Evolutionary conservation across 2,113 vertebrate species (phyloP).

Genomic region (Parus major): DNA sequence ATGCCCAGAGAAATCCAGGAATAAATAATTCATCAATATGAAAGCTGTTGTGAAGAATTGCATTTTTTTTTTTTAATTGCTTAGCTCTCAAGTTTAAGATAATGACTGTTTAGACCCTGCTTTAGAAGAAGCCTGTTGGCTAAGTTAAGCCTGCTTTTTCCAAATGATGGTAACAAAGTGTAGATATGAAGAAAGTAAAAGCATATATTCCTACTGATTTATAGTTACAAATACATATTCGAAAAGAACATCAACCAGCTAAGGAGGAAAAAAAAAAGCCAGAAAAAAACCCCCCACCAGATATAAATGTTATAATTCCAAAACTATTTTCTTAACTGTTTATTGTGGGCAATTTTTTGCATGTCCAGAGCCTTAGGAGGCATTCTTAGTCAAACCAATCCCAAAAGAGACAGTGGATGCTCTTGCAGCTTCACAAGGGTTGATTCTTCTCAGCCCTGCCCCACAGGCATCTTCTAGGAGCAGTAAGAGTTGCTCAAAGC

Average conservation of each 20-base stretch:
- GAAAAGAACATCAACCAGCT: background rate
- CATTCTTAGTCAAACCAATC: background rate
- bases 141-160: background rate
- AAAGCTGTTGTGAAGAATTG: background rate
- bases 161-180: background rate
- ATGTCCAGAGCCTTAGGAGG: background rate
- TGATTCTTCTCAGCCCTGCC: background rate
- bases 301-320: background rate
- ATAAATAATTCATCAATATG: background rate
- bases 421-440: background rate
- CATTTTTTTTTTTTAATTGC: fast-evolving
- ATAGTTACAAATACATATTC: background rate
- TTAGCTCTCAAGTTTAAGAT: background rate
- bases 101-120: background rate
- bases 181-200: background rate
- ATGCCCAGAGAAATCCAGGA: background rate
- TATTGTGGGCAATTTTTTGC: background rate
- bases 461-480: background rate
- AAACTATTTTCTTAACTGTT: background rate
- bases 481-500: background rate
- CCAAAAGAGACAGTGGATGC: background rate
- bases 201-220: background rate
- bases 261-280: background rate
- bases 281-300: fast-evolving
- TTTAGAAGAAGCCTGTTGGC: background rate